These are phyloP conservation scores for Ctenodactylus gundi DNA, from an alignment of 2,113 vertebrate species.

Conservation along the genomic window DNA sequence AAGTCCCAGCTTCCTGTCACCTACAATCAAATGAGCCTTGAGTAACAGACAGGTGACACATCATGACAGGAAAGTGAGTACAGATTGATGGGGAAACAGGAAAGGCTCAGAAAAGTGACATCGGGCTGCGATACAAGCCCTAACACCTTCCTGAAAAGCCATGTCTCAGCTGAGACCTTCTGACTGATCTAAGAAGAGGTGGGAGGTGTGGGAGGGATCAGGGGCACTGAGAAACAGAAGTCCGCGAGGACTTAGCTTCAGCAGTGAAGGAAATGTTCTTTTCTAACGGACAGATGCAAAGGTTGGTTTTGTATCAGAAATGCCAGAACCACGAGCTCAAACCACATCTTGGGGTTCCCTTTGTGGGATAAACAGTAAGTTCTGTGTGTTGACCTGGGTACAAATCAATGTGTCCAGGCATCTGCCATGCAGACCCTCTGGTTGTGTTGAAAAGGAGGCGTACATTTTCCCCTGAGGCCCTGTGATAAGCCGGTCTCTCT, in stretches of 20 bases:
- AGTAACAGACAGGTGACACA: accelerated
- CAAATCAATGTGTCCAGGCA: too few species aligned
- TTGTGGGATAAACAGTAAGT: not conserved
- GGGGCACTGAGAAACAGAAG: not conserved
- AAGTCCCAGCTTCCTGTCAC: not conserved
- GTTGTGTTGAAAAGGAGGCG: not conserved
- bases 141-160: not conserved
- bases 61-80: not conserved
- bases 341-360: not conserved
- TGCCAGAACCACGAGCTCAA: not conserved
- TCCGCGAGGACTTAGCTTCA: not conserved
- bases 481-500: not conserved
- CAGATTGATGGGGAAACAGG: not conserved
- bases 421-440: not conserved
- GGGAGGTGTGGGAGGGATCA: not conserved
- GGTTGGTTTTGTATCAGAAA: not conserved
- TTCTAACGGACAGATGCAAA: not conserved
- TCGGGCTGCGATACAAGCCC: not conserved
- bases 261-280: not conserved
- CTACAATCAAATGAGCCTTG: not conserved
- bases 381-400: not conserved
- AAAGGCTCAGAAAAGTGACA: not conserved
- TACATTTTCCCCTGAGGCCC: too few species aligned
- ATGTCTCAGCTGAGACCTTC: not conserved
- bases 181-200: not conserved